Base-by-base conservation (phyloP, 2,888 invertebrate species). In the Plagodis dolabraria region DNA sequence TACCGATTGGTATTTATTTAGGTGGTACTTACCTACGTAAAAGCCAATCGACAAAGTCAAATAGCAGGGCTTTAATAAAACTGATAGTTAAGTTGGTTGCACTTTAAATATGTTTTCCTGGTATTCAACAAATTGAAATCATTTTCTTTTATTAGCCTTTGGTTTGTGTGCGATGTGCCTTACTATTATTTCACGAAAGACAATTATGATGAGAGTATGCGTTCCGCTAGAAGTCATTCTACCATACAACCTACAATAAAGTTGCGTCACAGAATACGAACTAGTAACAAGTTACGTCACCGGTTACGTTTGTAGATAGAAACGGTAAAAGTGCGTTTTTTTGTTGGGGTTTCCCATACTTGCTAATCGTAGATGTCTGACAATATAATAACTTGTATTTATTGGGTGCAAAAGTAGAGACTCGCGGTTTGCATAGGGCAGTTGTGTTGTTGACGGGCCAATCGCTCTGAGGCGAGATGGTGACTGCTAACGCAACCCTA, bases 261-360 rank as follows among this genome's bases (percentile, higher is more conserved):
- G 54, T 60, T 59, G 49, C 59, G 47, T 59, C 49, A 47, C 7
- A 40, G 40, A 40, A 10, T 40, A 40, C 4, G 22, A 1, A 22
- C 1, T 22, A 22, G 22, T 22, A 22, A 22, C 22, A 2, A 22
- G 22, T 44, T 33, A 42, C 42, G 38, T 38, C 42, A 45, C 22
- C 9, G 6, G 50, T 47, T 60, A 51, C 54, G 46, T 54, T 10
- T 48, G 5, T n/a, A 33, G 11, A 38, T 11, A 38, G 7, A 34
- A 40, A 50, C 33, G 49, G 58, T 53, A 60, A 60, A 51, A 60
- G 54, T 47, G 42, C 22, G 34, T 11, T 53, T 22, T 49, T 58
- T 59, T 53, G 53, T 46, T 36, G 46, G 36, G n/a, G 40, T 46
- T 54, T 59, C 54, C 53, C 58, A 59, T 59, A 52, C 52, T 44